Conservation (phyloP, 2,888 invertebrate genomes). For the Bruchidius siliquastri region DNA sequence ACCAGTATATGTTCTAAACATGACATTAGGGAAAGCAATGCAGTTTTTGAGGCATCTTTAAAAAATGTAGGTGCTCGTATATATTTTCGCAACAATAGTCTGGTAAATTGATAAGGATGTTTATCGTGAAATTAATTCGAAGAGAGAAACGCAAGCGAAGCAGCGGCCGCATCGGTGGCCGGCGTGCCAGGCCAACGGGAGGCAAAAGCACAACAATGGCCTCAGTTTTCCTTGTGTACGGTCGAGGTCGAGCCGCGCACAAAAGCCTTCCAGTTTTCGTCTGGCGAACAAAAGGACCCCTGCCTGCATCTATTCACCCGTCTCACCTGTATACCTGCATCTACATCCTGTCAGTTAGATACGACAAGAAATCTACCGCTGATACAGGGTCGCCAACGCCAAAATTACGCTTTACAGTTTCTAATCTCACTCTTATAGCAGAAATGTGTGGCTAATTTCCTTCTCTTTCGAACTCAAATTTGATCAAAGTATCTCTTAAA, state of each 20-base stretch:
- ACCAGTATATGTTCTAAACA: no score
- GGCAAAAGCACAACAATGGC: not conserved
- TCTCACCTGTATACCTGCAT: conserved; percentile 48
- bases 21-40: no score
- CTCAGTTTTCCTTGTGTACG: not conserved
- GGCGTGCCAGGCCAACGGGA: not conserved
- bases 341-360: conserved; percentile 39
- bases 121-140: not conserved
- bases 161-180: not conserved
- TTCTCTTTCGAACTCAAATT: no score
- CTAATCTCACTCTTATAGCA: not conserved
- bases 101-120: not conserved
- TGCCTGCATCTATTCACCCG: conserved; percentile 38
- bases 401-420: not conserved
- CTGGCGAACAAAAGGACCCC: conserved; percentile 39
- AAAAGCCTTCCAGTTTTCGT: conserved; percentile 37
- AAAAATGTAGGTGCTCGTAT: not conserved
- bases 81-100: not conserved
- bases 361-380: not conserved
- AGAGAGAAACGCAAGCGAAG: not conserved
- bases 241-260: conserved; percentile 4
- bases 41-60: no score
- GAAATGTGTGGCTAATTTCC: not conserved
- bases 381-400: not conserved
- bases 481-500: no score